Percentiles rank a stretch among this genome's conserved stretches.
phyloP scores from a whole-genome alignment of 2,113 vertebrate genomes.

The Pollimyrus isidori region DNA sequence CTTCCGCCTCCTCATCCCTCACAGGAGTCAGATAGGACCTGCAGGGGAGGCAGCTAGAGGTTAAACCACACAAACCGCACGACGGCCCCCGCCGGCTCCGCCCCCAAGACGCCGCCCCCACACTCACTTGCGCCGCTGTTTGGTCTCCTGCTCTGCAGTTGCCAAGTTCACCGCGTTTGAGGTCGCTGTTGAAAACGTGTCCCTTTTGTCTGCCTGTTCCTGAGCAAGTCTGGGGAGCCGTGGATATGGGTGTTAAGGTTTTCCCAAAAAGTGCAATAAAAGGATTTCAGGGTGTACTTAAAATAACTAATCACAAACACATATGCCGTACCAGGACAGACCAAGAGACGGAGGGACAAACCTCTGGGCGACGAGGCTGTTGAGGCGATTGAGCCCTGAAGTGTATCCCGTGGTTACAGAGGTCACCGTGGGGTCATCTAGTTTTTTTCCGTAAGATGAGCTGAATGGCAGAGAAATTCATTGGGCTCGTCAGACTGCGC shows the following conservation, averaged over 20 bases:
- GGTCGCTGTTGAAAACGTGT: constrained; percentile 40
- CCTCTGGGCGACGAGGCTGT: constrained; percentile 56
- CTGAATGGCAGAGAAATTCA: constrained; percentile 33
- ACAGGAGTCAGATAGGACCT: constrained; percentile 71
- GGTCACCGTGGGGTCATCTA: constrained; percentile 58
- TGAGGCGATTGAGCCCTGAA: constrained; percentile 57
- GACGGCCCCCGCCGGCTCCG: too few relatives aligned
- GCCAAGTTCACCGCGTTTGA: constrained; percentile 35
- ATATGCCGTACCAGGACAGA: background rate
- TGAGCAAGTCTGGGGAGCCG: constrained; percentile 50
- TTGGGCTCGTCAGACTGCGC: background rate
- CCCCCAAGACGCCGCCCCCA: background rate
- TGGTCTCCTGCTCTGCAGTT: constrained; percentile 53
- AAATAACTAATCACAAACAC: background rate
- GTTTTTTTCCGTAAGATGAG: constrained; percentile 65
- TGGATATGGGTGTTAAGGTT: background rate
- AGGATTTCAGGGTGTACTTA: background rate
- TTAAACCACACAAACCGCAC: background rate
- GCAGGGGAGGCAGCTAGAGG: background rate
- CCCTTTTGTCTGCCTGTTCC: constrained; percentile 61
- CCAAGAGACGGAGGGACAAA: constrained; percentile 24
- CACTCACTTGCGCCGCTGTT: constrained; percentile 67
- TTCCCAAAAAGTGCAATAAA: background rate
- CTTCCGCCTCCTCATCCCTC: constrained; percentile 69
- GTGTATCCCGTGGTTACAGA: constrained; percentile 51